phyloP scores from a whole-genome alignment of 1,140 invertebrate species.

The Hycleus phaleratus region DNA sequence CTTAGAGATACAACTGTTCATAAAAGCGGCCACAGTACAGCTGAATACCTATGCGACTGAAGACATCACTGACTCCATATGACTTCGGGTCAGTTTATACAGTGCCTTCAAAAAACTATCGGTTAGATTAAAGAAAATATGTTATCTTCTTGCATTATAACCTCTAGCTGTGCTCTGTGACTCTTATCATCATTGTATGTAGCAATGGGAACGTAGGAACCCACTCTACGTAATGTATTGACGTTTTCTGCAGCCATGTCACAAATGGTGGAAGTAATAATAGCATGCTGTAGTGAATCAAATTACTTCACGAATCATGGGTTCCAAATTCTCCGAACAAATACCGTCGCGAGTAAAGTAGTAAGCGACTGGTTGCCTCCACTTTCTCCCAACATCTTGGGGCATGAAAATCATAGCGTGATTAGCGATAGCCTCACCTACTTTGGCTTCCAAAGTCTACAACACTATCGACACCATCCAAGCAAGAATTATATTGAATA shows the following conservation, averaged over 20 bases:
- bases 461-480: not conserved
- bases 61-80: no score
- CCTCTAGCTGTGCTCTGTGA: no score
- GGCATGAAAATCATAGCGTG: no score
- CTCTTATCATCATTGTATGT: no score
- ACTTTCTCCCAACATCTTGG: not conserved
- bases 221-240: not conserved
- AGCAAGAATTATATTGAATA: slow-evolving; percentile 6
- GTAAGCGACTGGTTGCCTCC: slow-evolving; percentile 2
- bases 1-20: no score
- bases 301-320: slow-evolving; percentile 2
- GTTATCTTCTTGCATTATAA: no score
- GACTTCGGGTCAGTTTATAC: no score
- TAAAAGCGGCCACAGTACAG: no score
- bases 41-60: no score
- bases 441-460: slow-evolving; percentile 1
- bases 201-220: not conserved
- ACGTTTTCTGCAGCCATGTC: slow-evolving; percentile 8
- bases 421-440: not conserved
- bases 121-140: no score
- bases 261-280: slow-evolving; percentile 7
- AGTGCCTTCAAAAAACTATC: no score
- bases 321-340: not conserved
- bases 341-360: not conserved
- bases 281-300: not conserved